phyloP scores from a whole-genome alignment of 92 coral and sea anemone species.

The Pocillopora meandrina region DNA sequence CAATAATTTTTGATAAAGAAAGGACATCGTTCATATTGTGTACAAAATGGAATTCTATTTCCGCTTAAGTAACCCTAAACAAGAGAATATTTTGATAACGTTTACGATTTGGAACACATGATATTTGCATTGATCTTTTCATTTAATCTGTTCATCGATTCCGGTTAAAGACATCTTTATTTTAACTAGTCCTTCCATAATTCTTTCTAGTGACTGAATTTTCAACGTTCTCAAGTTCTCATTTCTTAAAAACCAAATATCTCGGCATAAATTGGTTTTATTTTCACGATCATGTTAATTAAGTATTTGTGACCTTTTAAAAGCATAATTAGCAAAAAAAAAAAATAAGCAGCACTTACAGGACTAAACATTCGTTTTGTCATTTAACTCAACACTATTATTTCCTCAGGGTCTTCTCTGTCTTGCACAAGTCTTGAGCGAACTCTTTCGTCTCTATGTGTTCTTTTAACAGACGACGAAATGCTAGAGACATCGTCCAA shows the following conservation, averaged over 20 bases:
- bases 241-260: neutral
- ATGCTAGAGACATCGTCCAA: conserved; percentile 36
- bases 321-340: neutral
- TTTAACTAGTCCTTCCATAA: neutral
- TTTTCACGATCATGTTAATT: conserved; percentile 1
- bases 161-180: neutral
- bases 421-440: conserved; percentile 31
- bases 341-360: neutral
- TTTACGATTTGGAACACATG: neutral
- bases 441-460: conserved; percentile 6
- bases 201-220: too few species aligned
- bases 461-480: conserved; percentile 14
- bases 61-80: conserved; percentile 22
- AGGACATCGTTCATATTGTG: neutral
- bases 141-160: conserved; percentile 1
- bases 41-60: neutral
- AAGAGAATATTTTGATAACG: conserved; percentile 3
- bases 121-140: neutral
- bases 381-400: conserved; percentile 29
- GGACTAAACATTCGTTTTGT: too few species aligned
- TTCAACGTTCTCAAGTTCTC: neutral
- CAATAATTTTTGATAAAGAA: neutral
- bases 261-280: neutral
- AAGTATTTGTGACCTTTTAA: conserved; percentile 22
- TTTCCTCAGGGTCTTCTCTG: conserved; percentile 36